Percentiles rank a stretch among this genome's conserved stretches.
Evolutionary conservation across 35 echinoderm and acorn worm genomes (phyloP).

Genomic region (Acanthaster planci): DNA sequence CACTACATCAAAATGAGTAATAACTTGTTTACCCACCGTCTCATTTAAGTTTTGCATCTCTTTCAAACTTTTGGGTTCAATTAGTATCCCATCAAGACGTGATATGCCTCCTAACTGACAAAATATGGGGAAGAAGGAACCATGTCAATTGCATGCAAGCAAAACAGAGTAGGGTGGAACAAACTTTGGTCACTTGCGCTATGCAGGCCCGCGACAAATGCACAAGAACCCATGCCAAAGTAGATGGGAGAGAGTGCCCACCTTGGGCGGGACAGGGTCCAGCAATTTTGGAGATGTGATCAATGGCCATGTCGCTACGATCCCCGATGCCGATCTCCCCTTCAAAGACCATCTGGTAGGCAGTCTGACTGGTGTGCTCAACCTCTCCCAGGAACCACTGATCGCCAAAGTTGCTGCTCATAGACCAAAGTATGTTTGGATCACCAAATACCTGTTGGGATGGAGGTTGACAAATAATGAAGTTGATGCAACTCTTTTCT

Average conservation of each 20-base stretch:
- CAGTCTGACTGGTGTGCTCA: background rate
- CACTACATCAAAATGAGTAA: no score
- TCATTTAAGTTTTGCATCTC: no score
- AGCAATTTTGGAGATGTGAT: constrained; percentile 31
- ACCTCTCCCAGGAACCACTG: constrained; percentile 33
- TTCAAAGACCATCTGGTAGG: constrained; percentile 62
- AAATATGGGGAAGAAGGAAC: no score
- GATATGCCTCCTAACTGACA: no score
- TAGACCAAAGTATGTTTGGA: constrained; percentile 3
- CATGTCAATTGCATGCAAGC: background rate
- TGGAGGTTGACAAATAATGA: no score
- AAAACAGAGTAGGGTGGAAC: background rate
- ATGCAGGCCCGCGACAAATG: background rate
- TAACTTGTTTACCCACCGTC: no score
- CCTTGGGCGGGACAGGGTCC: constrained; percentile 1
- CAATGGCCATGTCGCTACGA: constrained; percentile 60
- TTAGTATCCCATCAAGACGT: no score
- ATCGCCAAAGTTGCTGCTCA: constrained; percentile 39
- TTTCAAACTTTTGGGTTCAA: no score
- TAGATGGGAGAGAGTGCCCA: background rate
- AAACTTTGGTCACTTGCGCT: background rate
- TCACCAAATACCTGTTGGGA: background rate
- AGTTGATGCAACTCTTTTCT: no score
- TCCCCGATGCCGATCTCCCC: constrained; percentile 54
- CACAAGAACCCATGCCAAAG: background rate